These are phyloP conservation scores for Triplophysa yarkandensis DNA, from an alignment of 2,797 vertebrate species.

Conservation along the genomic window DNA sequence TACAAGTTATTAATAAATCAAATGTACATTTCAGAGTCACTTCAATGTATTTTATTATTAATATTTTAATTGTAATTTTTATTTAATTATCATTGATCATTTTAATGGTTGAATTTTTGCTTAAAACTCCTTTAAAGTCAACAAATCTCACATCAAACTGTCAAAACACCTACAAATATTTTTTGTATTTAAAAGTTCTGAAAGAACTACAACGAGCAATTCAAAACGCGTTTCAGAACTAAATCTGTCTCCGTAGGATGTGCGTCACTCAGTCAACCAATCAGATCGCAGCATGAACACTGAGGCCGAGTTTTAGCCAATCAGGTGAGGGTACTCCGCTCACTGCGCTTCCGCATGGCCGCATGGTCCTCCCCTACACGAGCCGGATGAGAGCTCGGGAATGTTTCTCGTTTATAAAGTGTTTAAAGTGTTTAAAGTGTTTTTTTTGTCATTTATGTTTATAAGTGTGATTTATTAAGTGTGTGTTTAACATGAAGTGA, in stretches of 20 bases:
- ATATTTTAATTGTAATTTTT: too few relatives aligned
- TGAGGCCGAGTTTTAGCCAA: not conserved
- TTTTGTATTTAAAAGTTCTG: too few relatives aligned
- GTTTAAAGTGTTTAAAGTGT: not conserved
- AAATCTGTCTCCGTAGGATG: constrained; percentile 12
- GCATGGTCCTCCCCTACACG: not conserved
- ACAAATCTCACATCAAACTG: too few relatives aligned
- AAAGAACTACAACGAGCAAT: not conserved
- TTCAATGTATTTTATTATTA: too few relatives aligned
- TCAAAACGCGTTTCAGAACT: not conserved
- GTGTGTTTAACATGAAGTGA: not conserved
- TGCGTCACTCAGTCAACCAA: not conserved
- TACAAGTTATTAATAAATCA: too few relatives aligned
- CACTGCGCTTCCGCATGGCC: not conserved
- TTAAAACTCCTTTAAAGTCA: too few relatives aligned
- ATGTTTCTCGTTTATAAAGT: not conserved
- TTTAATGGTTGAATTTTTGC: too few relatives aligned
- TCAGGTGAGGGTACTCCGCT: not conserved
- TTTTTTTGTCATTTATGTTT: not conserved
- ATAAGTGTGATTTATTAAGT: not conserved
- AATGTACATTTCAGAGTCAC: too few relatives aligned
- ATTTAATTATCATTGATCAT: too few relatives aligned
- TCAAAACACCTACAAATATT: too few relatives aligned
- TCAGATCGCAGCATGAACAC: not conserved
- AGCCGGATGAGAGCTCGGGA: not conserved